A percentile compares a stretch with the other conserved stretches of the same genome.
These are phyloP conservation scores for Alouatta palliata DNA, from an alignment of 2,113 vertebrate genomes.

Conservation along the genomic window DNA sequence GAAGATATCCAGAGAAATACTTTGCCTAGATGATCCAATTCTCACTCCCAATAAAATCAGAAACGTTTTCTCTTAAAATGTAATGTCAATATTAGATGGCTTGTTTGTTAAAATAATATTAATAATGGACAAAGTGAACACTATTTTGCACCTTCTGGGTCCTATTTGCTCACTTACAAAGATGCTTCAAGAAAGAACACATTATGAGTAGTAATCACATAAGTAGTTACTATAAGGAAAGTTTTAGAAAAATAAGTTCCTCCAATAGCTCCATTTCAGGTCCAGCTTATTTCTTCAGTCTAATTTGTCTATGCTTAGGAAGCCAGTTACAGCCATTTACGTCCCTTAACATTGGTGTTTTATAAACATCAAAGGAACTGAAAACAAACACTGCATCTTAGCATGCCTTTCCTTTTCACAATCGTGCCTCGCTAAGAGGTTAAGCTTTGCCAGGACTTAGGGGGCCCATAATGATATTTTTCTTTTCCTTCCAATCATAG, in stretches of 20 bases:
- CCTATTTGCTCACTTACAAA: constrained; percentile 23
- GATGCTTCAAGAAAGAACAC: not conserved
- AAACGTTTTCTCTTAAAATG: constrained; percentile 28
- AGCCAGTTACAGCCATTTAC: not conserved
- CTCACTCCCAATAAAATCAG: constrained; percentile 17
- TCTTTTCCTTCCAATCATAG: not conserved
- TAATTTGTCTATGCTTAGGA: not conserved
- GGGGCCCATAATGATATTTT: not conserved
- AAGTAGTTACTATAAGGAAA: not conserved
- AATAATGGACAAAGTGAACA: not conserved
- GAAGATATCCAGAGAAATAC: not conserved
- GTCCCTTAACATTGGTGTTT: not conserved
- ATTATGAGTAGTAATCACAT: not conserved
- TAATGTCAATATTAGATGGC: not conserved
- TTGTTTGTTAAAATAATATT: not conserved
- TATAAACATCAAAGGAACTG: not conserved
- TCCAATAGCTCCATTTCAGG: not conserved
- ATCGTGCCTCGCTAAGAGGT: not conserved
- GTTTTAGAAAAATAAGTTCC: not conserved
- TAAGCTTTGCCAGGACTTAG: constrained; percentile 6
- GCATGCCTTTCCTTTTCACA: constrained; percentile 1
- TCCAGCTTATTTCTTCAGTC: not conserved
- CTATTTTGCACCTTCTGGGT: not conserved
- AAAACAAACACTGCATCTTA: not conserved
- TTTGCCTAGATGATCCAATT: constrained; percentile 28